phyloP scores from a whole-genome alignment of 2,113 vertebrate species.

The Loxodonta africana region DNA sequence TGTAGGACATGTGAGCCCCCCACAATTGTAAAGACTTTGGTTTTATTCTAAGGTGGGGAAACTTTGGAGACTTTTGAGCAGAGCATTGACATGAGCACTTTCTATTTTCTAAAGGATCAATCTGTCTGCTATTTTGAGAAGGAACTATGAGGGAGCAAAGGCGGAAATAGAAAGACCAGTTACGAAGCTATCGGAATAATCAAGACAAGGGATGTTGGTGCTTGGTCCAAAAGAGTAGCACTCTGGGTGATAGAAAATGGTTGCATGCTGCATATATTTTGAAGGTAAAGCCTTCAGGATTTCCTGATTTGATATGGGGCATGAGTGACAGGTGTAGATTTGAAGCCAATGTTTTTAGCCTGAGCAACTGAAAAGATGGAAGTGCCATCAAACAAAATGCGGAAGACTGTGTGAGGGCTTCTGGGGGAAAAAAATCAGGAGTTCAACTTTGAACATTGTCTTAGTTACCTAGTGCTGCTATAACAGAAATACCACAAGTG shows the following conservation, averaged over 20 bases:
- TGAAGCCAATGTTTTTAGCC: not conserved
- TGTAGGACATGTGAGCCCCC: too few species aligned
- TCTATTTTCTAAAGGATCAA: not conserved
- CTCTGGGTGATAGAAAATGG: not conserved
- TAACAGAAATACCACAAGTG: too few species aligned
- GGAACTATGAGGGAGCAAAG: not conserved
- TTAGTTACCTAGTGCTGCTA: too few species aligned
- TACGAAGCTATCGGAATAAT: not conserved
- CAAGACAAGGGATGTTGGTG: not conserved
- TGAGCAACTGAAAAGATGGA: not conserved
- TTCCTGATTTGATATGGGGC: not conserved
- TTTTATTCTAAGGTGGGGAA: not conserved
- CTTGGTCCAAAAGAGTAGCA: not conserved
- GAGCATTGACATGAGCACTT: not conserved
- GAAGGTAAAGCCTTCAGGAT: not conserved
- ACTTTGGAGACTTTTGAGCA: not conserved
- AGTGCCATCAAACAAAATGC: not conserved
- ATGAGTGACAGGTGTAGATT: not conserved
- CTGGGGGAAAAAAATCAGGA: not conserved
- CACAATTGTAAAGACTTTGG: not conserved
- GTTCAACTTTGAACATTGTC: not conserved
- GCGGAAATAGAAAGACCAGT: not conserved
- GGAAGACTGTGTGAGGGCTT: not conserved
- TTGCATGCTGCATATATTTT: not conserved
- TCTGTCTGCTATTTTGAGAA: not conserved